Evolutionary conservation across 2,113 vertebrate species (phyloP).

Genomic region (Desmodus rotundus): DNA sequence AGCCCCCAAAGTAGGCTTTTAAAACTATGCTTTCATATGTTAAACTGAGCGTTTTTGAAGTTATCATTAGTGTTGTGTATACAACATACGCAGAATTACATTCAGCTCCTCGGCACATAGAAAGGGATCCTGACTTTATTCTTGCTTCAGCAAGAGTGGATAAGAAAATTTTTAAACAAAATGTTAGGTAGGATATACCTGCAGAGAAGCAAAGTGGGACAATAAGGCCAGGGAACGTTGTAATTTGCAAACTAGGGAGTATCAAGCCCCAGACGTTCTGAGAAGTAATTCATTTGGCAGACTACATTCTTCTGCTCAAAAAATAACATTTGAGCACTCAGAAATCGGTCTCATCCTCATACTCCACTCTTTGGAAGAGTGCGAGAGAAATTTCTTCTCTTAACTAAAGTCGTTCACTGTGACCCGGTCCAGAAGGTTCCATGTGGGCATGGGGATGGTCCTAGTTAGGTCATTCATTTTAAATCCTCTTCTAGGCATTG

Average conservation of each 20-base stretch:
- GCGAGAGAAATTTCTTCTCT: neutral
- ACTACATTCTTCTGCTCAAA: neutral
- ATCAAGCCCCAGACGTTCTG: neutral
- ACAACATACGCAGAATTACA: neutral
- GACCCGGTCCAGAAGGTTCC: neutral
- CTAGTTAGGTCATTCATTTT: constrained; percentile 28
- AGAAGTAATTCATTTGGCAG: neutral
- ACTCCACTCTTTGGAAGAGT: neutral
- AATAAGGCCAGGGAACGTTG: neutral
- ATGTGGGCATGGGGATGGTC: neutral
- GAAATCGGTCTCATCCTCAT: neutral
- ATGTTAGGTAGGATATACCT: neutral
- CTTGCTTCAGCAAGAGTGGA: neutral
- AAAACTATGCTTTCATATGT: neutral
- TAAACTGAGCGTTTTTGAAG: neutral
- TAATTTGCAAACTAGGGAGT: neutral
- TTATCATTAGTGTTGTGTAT: neutral
- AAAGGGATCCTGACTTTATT: neutral
- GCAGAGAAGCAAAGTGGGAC: neutral
- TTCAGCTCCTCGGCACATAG: neutral
- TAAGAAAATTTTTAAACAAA: neutral
- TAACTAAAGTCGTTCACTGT: neutral
- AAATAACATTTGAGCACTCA: neutral
- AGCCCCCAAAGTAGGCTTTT: neutral
- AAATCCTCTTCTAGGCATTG: neutral